These are phyloP conservation scores for Barnardius zonarius DNA, from an alignment of 2,113 vertebrate genomes.

Conservation along the genomic window DNA sequence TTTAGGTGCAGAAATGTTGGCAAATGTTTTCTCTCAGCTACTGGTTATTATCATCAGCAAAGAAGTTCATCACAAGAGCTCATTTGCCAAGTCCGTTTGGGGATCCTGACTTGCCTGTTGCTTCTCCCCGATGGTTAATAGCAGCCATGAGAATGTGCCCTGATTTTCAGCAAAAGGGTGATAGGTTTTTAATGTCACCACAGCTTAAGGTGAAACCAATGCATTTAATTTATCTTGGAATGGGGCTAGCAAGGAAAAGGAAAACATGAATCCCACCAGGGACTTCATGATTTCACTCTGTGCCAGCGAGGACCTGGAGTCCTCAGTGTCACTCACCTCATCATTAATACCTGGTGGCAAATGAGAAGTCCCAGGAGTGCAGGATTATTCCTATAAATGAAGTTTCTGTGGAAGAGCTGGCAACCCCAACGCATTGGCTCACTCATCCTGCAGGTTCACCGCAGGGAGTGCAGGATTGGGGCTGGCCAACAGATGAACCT, in stretches of 20 bases:
- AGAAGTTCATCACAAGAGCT: not conserved
- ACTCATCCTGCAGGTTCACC: not conserved
- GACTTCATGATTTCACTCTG: not conserved
- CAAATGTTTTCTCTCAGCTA: not conserved
- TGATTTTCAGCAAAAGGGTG: not conserved
- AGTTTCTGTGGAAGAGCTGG: not conserved
- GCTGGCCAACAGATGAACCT: not conserved
- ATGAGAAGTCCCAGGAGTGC: not conserved
- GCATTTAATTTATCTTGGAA: constrained; percentile 6
- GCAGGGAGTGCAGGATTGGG: not conserved
- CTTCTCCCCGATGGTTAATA: not conserved
- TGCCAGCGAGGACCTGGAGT: not conserved
- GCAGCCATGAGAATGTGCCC: not conserved
- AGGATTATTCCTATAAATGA: not conserved
- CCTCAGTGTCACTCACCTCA: not conserved
- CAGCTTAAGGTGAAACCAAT: not conserved
- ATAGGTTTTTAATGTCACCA: not conserved
- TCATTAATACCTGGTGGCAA: not conserved
- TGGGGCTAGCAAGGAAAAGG: not conserved
- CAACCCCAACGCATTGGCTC: not conserved
- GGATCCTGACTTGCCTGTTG: not conserved
- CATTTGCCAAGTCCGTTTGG: not conserved
- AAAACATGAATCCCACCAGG: not conserved
- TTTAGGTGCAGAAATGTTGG: not conserved
- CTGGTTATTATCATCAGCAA: not conserved